Conservation (phyloP, 2,888 invertebrate genomes). For the Euplexia lucipara region DNA sequence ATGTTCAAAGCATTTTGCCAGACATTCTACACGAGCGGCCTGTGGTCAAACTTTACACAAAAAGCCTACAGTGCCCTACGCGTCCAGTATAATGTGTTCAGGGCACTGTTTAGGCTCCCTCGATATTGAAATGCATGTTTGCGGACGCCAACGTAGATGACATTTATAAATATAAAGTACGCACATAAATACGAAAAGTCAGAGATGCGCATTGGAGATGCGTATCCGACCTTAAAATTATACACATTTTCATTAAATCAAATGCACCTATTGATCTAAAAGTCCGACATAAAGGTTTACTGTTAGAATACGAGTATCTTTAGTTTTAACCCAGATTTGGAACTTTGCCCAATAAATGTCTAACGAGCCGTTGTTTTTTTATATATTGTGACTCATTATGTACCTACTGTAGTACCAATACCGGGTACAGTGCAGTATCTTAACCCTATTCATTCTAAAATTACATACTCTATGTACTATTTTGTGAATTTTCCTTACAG, state of each 20-base stretch:
- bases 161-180: too few species aligned
- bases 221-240: neutral
- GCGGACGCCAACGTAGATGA: too few species aligned
- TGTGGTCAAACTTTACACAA: too few species aligned
- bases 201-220: too few species aligned
- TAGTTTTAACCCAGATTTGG: slow-evolving; percentile 29
- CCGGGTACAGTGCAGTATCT: neutral
- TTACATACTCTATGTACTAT: neutral
- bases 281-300: slow-evolving; percentile 11
- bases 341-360: slow-evolving; percentile 39
- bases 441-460: neutral
- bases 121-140: too few species aligned
- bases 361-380: slow-evolving; percentile 37
- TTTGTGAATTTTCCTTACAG: slow-evolving; percentile 16
- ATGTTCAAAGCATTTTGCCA: too few species aligned
- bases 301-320: slow-evolving; percentile 29
- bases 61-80: too few species aligned
- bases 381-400: slow-evolving; percentile 22
- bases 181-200: too few species aligned
- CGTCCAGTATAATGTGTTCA: too few species aligned
- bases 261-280: slow-evolving; percentile 21
- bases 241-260: slow-evolving; percentile 10
- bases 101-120: too few species aligned
- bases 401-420: neutral
- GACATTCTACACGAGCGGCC: too few species aligned